Evolutionary conservation across 2,888 invertebrate genomes (phyloP).

Genomic region (Drosophila barbarae): DNA sequence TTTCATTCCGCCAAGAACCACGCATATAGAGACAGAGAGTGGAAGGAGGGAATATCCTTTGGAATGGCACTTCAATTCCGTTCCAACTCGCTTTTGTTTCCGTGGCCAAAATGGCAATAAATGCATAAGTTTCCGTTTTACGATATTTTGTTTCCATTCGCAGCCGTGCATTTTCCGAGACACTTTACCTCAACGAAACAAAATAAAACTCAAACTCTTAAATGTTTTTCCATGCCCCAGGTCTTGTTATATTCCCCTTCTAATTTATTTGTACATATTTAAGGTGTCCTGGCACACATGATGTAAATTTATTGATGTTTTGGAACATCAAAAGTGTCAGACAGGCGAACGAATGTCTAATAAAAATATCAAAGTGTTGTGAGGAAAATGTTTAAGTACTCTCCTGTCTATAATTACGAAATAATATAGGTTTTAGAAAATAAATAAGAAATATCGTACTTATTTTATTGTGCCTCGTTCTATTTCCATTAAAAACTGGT

Average conservation of each 20-base stretch:
- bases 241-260: conserved; percentile 39
- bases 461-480: too few species aligned
- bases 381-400: not conserved
- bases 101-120: conserved; percentile 55
- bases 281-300: not conserved
- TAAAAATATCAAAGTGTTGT: conserved; percentile 23
- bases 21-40: not conserved
- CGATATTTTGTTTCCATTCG: conserved; percentile 67
- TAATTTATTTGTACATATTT: conserved; percentile 10
- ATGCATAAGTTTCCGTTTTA: conserved; percentile 73
- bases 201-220: not conserved
- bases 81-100: conserved; percentile 29
- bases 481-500: too few species aligned
- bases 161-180: conserved; percentile 32
- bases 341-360: not conserved
- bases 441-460: too few species aligned
- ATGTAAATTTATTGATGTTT: conserved; percentile 10
- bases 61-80: conserved; percentile 48
- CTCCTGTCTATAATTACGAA: too few species aligned
- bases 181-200: conserved; percentile 41
- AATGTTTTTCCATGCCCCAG: conserved; percentile 5
- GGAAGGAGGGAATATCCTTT: conserved; percentile 42
- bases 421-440: too few species aligned
- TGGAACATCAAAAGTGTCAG: conserved; percentile 22
- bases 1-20: conserved; percentile 45